A percentile compares a stretch with the other conserved stretches of the same genome.
Conservation (phyloP, 92 coral and sea anemone genomes). For the Galaxea fascicularis region DNA sequence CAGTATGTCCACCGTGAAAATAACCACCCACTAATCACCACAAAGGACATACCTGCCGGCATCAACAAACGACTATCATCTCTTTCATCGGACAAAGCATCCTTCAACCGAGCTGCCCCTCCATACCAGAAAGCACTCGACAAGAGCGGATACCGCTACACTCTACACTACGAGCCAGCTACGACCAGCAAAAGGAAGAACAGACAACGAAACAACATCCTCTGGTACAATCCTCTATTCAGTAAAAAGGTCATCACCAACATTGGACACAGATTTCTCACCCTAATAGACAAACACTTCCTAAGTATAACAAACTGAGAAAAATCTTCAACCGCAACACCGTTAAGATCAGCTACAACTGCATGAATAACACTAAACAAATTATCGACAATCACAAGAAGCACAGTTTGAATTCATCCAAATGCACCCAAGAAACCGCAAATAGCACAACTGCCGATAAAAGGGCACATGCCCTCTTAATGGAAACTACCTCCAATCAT, state of each 20-base stretch:
- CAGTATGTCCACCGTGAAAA: too few species aligned
- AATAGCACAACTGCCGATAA: slow-evolving; percentile 49
- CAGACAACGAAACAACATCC: slow-evolving; percentile 42
- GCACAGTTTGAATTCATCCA: slow-evolving; percentile 32
- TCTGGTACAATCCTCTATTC: slow-evolving; percentile 61
- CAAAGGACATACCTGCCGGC: too few species aligned
- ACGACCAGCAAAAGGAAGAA: slow-evolving; percentile 40
- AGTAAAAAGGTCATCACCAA: slow-evolving; percentile 35
- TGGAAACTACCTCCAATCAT: too few species aligned
- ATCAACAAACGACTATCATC: too few species aligned
- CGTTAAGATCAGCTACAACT: too few species aligned
- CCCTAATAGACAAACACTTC: slow-evolving; percentile 39
- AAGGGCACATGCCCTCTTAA: slow-evolving; percentile 48
- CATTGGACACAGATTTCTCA: slow-evolving; percentile 28
- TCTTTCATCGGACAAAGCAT: too few species aligned
- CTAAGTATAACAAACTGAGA: too few species aligned
- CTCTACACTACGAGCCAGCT: slow-evolving; percentile 40
- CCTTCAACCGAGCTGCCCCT: too few species aligned
- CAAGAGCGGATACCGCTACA: too few species aligned
- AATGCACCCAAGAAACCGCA: slow-evolving; percentile 18
- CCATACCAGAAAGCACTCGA: too few species aligned
- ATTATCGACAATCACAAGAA: slow-evolving; percentile 56
- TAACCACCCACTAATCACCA: too few species aligned
- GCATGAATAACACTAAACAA: too few species aligned
- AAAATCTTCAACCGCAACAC: slow-evolving; percentile 42